phyloP scores from a whole-genome alignment of 2,888 invertebrate genomes.

The Chloromyia formosa region DNA sequence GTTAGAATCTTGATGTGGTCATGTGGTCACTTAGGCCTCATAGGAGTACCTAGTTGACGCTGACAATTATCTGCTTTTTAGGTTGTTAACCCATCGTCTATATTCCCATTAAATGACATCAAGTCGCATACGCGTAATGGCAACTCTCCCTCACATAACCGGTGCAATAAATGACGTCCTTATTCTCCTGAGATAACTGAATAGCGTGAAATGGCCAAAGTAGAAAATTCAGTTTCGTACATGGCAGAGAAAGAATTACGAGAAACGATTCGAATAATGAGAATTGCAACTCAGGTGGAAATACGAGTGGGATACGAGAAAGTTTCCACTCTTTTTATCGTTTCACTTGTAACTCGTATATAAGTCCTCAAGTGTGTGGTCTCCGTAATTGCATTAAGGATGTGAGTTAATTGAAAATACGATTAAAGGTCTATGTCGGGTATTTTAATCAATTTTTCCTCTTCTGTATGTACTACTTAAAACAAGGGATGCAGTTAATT shows the following conservation, averaged over 20 bases:
- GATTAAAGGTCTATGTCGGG: constrained; percentile 33
- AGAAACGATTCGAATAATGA: constrained; percentile 17
- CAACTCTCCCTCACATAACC: background rate
- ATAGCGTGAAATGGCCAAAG: constrained; percentile 35
- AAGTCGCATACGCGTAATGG: too few relatives aligned
- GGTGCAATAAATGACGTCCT: constrained; percentile 22
- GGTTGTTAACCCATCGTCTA: too few relatives aligned
- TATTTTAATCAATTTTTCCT: constrained; percentile 32
- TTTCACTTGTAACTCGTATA: background rate
- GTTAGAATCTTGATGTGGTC: too few relatives aligned
- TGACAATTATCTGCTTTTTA: too few relatives aligned
- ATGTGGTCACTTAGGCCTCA: too few relatives aligned
- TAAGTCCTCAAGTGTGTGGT: constrained; percentile 39
- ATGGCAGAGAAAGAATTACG: background rate
- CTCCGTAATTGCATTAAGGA: constrained; percentile 41
- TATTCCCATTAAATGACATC: too few relatives aligned
- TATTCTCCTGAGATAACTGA: constrained; percentile 22
- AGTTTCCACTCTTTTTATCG: too few relatives aligned
- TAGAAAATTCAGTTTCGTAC: constrained; percentile 9
- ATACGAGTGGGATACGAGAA: constrained; percentile 7
- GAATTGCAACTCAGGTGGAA: constrained; percentile 41
- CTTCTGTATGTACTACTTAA: background rate
- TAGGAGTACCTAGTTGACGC: too few relatives aligned
- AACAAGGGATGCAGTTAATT: constrained; percentile 10
- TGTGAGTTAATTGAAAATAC: constrained; percentile 44